phyloP scores from a whole-genome alignment of 2,113 vertebrate species.

The Sinocyclocheilus grahami region DNA sequence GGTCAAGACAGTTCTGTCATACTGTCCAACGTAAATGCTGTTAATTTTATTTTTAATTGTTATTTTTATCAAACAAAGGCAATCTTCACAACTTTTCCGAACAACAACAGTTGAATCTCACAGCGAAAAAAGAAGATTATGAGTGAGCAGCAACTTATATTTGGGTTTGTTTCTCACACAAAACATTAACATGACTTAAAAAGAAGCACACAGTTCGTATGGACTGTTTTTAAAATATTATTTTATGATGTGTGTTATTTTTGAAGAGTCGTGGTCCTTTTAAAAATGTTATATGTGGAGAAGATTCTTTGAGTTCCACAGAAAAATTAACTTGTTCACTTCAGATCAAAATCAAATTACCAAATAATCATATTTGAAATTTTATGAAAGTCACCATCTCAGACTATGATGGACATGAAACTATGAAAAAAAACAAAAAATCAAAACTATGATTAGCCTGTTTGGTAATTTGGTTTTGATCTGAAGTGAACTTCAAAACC shows the following conservation, averaged over 20 bases:
- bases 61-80: not conserved
- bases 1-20: no score
- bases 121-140: not conserved
- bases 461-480: no score
- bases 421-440: no score
- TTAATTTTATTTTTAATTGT: no score
- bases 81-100: not conserved
- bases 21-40: not conserved
- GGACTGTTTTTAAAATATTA: not conserved
- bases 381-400: no score
- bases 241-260: no score
- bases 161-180: not conserved
- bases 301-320: not conserved
- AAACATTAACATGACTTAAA: not conserved
- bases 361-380: not conserved
- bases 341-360: no score
- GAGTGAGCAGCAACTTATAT: not conserved
- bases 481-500: no score
- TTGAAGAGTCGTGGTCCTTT: no score
- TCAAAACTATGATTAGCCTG: no score
- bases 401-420: no score
- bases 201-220: not conserved
- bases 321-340: no score
- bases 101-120: not conserved
- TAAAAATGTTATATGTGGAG: not conserved